Conservation (phyloP, 2,113 vertebrate species). For the Pontoporia blainvillei region DNA sequence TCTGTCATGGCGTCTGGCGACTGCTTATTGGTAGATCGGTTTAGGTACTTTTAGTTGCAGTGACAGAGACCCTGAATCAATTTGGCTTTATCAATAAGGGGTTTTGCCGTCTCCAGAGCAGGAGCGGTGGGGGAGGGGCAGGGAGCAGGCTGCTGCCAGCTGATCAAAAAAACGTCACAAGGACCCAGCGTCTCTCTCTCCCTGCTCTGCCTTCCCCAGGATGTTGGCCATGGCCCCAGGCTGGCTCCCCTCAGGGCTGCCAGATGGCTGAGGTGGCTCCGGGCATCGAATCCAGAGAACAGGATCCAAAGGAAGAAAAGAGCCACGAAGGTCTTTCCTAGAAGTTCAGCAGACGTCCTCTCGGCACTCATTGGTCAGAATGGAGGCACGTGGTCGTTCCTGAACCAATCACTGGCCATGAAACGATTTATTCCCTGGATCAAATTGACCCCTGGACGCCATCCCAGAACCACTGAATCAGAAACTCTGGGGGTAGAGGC, state of each 20-base stretch:
- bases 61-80: neutral
- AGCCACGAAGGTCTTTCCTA: accelerated
- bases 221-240: neutral
- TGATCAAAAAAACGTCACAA: neutral
- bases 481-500: neutral
- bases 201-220: neutral
- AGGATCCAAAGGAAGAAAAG: neutral
- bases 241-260: neutral
- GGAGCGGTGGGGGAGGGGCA: neutral
- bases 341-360: neutral
- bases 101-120: neutral
- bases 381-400: neutral
- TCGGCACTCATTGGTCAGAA: neutral
- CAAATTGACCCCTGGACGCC: neutral
- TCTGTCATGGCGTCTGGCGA: accelerated
- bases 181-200: neutral
- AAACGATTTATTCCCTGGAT: accelerated
- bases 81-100: neutral
- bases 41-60: neutral
- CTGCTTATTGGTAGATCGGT: accelerated
- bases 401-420: neutral
- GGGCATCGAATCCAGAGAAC: neutral
- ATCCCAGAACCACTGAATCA: neutral
- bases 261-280: neutral
- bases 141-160: neutral